Evolutionary conservation across 2,888 invertebrate species (phyloP), one percentile per base, ranked within the genome.

Genomic region (Aradus depressus): DNA sequence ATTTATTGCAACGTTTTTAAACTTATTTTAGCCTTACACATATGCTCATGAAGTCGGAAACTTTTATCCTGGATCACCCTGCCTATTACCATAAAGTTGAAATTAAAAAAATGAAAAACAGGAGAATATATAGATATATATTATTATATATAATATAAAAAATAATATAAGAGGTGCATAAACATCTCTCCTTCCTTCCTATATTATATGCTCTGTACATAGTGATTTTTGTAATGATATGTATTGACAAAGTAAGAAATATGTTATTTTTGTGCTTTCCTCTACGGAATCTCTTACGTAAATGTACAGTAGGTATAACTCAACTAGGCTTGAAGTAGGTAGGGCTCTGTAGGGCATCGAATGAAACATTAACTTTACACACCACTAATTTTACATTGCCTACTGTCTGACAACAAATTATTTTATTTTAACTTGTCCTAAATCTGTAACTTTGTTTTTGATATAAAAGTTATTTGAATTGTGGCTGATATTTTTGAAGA

Each of bases 261-360:
- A 45, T 52, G 16, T 50, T 53, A 50, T 50, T 53, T 50, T 53
- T 53, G 53, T 50, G 53, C 53, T 53, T 50, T 50, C 50, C 50
- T 44, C 49, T 41, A 23, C 22, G 35, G 50, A 50, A 34, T 35
- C 25, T 18, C 42, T 35, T 42, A 43, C 32, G 42, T 44, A 42
- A 50, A 28, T 43, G 50, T 50, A 44, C 43, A 50, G 50, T 43
- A n/a, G n/a, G n/a, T n/a, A 50, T 32, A 50, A 43, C 50, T 50
- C 50, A 50, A 49, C 41, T 49, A 49, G 49, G 49, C 49, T 49
- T 49, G 49, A 49, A 18, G 49, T 49, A 49, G 49, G 31, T 49
- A 49, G 49, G 49, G 49, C 49, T 49, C 49, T 41, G 49, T 49
- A 49, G 49, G 49, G 49, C 49, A 49, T 49, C 41, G 39, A 49